Evolutionary conservation across 1,140 invertebrate species (phyloP), one percentile per base, ranked within the genome.

Genomic region (Dysdera silvatica): DNA sequence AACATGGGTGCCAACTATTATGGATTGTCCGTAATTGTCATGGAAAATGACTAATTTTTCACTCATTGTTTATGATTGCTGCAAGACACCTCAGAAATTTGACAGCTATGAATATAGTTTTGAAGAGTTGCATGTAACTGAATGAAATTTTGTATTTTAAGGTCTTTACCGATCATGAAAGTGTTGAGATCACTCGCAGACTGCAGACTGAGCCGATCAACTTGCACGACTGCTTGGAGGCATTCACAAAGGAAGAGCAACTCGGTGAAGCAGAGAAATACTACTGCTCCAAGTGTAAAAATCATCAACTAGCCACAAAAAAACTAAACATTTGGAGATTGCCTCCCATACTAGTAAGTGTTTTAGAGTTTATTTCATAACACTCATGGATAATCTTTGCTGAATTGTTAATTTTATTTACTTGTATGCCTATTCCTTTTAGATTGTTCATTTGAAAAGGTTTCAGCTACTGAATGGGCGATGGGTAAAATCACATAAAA

Each of bases 401-500:
- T 45, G 10, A 32, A 29, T 41, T 54, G 18, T 61, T 41, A 35
- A 12, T 61, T 52, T 65, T 65, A 68, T 28, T 45, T 59, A 31
- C 32, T 57, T 55, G 23, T 33, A n/a, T n/a, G n/a, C n/a, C n/a
- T n/a, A n/a, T n/a, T n/a, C n/a, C 62, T 74, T 79, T 18, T 74
- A 91, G 88, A 89, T 93, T 71, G 83, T 94, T 8, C 90, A 93
- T 72, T 74, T 94, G 55, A 94, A 94, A 73, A 81, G 91, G 29
- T 94, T 94, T 75, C 90, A 93, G 75, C 89, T 84, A 71, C 82
- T 91, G 7, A 88, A 89, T 74, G 86, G 83, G 70, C 86, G 88
- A 72, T 93, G 89, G 89, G 85, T 93, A n/a, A 94, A 94, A 74
- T 92, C 89, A 0, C 88, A 91, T 72, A 93, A 92, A 75, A 87